A percentile compares a stretch with the other conserved stretches of the same genome.
Evolutionary conservation across 2,888 invertebrate species (phyloP).

Genomic region (Orchesella flavescens): DNA sequence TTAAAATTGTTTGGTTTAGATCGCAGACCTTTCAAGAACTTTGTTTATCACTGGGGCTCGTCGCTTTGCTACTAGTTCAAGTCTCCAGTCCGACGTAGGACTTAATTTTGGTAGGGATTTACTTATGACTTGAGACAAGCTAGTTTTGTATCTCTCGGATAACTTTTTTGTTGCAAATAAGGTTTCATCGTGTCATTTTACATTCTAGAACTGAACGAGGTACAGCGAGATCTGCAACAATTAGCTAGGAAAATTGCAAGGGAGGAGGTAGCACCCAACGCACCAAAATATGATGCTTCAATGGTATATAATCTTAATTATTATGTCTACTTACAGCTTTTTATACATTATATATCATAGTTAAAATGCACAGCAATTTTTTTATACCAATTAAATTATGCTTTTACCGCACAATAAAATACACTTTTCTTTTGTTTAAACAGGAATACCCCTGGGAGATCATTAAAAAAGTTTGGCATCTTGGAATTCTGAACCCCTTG

Average conservation of each 20-base stretch:
- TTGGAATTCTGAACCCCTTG: constrained; percentile 91
- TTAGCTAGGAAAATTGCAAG: constrained; percentile 90
- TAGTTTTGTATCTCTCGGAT: too few species aligned
- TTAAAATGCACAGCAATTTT: not conserved
- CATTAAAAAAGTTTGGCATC: constrained; percentile 90
- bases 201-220: constrained; percentile 82
- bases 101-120: constrained; percentile 40
- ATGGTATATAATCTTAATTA: constrained; percentile 78
- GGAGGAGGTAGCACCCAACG: constrained; percentile 93
- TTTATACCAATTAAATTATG: not conserved
- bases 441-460: constrained; percentile 97
- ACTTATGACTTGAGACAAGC: too few species aligned
- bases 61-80: constrained; percentile 8
- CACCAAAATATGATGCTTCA: constrained; percentile 89
- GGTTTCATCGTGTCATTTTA: too few species aligned
- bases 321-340: too few species aligned
- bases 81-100: not conserved
- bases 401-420: not conserved
- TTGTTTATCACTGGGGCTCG: not conserved
- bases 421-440: too few species aligned
- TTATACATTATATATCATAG: too few species aligned
- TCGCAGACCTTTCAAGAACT: not conserved
- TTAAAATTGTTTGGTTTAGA: constrained; percentile 2
- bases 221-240: constrained; percentile 86
- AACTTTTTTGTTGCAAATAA: too few species aligned